Percentiles rank a stretch among this genome's conserved stretches.
These are phyloP conservation scores for Drosophila takahashii DNA, from an alignment of 1,140 invertebrate species.

Conservation along the genomic window DNA sequence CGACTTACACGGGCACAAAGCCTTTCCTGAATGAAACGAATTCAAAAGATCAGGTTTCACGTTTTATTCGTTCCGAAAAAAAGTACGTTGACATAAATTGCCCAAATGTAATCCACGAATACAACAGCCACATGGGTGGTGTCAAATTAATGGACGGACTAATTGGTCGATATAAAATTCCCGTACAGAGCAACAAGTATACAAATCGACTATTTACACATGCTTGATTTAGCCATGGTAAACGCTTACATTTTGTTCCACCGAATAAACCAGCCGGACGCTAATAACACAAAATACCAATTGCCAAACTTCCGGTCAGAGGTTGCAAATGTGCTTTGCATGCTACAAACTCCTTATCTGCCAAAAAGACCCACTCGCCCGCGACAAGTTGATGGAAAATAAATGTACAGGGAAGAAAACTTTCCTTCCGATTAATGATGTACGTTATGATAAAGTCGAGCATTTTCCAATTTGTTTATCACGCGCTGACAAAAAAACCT, in stretches of 20 bases:
- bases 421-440: conserved; percentile 14
- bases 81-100: conserved; percentile 22
- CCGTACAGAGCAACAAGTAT: conserved; percentile 19
- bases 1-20: too few species aligned
- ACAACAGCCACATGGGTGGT: too few species aligned
- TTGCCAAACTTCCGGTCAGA: conserved; percentile 33
- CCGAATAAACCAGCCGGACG: too few species aligned
- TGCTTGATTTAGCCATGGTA: conserved; percentile 26
- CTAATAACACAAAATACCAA: conserved; percentile 28
- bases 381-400: conserved; percentile 7
- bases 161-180: conserved; percentile 19
- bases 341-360: conserved; percentile 20
- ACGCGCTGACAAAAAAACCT: conserved; percentile 17
- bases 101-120: conserved; percentile 14
- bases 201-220: conserved; percentile 16
- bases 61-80: conserved; percentile 28
- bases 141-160: background rate
- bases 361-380: conserved; percentile 3
- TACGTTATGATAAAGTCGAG: conserved; percentile 20
- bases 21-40: conserved; percentile 1
- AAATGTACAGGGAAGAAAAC: conserved; percentile 13
- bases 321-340: conserved; percentile 23
- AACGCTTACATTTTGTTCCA: too few species aligned
- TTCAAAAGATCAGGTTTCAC: conserved; percentile 22
- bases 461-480: conserved; percentile 26